These are phyloP conservation scores for Eupsilia transversa DNA, from an alignment of 2,888 invertebrate genomes.

Conservation along the genomic window DNA sequence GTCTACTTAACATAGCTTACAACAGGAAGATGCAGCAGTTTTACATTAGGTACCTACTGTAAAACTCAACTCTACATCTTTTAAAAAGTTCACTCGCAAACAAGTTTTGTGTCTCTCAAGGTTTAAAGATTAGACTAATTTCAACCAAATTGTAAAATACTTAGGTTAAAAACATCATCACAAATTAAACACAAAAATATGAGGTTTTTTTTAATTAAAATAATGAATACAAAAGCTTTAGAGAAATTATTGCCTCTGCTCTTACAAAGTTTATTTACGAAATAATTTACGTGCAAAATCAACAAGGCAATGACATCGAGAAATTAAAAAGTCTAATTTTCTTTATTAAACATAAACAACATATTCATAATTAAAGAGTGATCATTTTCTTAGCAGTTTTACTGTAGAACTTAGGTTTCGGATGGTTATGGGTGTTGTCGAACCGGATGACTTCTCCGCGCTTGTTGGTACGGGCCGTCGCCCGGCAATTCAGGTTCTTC, in stretches of 20 bases:
- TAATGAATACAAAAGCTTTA: not conserved
- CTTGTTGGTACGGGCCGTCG: constrained; percentile 81
- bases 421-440: constrained; percentile 79
- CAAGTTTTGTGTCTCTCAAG: not conserved
- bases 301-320: not conserved
- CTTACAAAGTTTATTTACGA: not conserved
- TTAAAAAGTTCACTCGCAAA: not conserved
- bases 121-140: not conserved
- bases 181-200: constrained; percentile 12
- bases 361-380: constrained; percentile 62
- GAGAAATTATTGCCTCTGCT: not conserved
- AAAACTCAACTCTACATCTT: not conserved
- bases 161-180: not conserved
- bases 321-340: not conserved
- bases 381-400: constrained; percentile 79
- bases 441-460: constrained; percentile 76
- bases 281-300: constrained; percentile 10
- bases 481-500: constrained; percentile 72
- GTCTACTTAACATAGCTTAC: too few species aligned
- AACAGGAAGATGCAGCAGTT: not conserved
- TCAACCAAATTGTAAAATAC: not conserved
- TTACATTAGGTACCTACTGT: not conserved
- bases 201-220: constrained; percentile 5
- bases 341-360: not conserved
- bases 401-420: constrained; percentile 79